Evolutionary conservation across 2,113 vertebrate species (phyloP), one percentile per base, ranked within the genome.

Genomic region (Beaufortia kweichowensis): DNA sequence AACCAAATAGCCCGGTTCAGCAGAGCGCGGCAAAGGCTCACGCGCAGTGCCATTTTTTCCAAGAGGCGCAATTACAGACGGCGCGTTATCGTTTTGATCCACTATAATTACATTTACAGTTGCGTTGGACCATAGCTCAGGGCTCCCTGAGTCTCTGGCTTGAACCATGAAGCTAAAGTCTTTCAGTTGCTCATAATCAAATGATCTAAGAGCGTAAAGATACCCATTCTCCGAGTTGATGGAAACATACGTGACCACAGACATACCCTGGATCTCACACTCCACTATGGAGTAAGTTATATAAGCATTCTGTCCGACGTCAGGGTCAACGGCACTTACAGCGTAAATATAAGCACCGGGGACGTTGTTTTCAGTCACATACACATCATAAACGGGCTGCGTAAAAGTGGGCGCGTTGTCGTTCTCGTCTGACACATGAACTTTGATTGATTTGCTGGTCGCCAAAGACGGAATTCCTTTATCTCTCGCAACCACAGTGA

Each of bases 141-240:
- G 91, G 83, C 87, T 90, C 17, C 95, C 96, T 0, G 93, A 87
- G 77, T 98, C 97, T 23, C 84, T 89, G 17, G 96, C 96, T 83
- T 95, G 94, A 14, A 98, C 96, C 81, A 94, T 93, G 79, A 99
- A 98, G 50, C 92, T 94, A 88, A 99, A 98, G 81, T 97, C 96
- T 82, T 97, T 97, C 62, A 99, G 91, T 88, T 95, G 96, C 85
- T 99, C 96, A 15, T 98, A 98, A 83, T 99, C 97, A 55, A 99
- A 99, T 3, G 96, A 98, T 75, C 97, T 89, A 71, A 98, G 92
- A 0, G 97, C 97, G 43, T 98, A 98, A 75, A 98, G 89, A 77
- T 96, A 98, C 23, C 97, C 97, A 4, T 97, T 98, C 88, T 98
- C 96, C 1, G 96, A 92, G 84, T 99, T 98, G 90, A 99, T 96